phyloP scores from a whole-genome alignment of 2,113 vertebrate genomes.

The Macroglossus sobrinus region DNA sequence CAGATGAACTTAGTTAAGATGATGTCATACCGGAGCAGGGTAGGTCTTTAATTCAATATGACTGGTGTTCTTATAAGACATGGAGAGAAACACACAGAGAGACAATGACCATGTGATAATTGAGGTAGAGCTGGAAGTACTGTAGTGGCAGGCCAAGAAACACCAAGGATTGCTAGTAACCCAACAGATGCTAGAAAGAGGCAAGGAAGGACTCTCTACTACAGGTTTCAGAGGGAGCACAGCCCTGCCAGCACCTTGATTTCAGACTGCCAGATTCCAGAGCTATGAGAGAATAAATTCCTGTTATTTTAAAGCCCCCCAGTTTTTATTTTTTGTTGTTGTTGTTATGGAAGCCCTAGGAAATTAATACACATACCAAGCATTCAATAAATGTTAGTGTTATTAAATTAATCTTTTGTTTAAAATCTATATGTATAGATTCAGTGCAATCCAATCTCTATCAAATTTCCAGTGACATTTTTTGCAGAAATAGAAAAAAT shows the following conservation, averaged over 20 bases:
- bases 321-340: not conserved
- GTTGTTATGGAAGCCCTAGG: not conserved
- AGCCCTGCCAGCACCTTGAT: not conserved
- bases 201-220: not conserved
- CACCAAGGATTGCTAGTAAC: not conserved
- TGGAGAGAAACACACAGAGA: not conserved
- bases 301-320: not conserved
- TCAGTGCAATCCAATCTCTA: not conserved
- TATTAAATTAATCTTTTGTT: not conserved
- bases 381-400: not conserved
- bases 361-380: not conserved
- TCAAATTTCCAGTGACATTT: not conserved
- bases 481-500: not conserved
- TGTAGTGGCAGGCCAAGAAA: not conserved
- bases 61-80: not conserved
- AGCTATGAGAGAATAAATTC: not conserved
- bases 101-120: not conserved
- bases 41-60: not conserved
- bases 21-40: not conserved
- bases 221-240: not conserved
- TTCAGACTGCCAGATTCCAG: not conserved
- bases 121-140: not conserved
- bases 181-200: not conserved
- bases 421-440: not conserved
- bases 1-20: not conserved